These are phyloP conservation scores for Colletes gigas DNA, from an alignment of 1,140 invertebrate species.

Conservation along the genomic window DNA sequence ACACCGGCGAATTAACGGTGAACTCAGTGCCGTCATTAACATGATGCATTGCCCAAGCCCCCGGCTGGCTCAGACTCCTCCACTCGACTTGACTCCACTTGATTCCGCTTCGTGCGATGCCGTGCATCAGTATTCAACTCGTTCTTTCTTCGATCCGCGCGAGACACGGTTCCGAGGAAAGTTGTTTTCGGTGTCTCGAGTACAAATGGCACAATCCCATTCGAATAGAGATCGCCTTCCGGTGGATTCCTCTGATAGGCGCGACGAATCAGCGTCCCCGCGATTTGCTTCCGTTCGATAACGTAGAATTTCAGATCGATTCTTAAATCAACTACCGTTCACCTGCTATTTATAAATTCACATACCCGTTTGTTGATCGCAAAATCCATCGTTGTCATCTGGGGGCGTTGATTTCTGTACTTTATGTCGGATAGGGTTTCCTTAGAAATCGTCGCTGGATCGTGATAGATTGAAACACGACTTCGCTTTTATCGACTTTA, in stretches of 20 bases:
- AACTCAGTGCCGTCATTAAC: constrained; percentile 65
- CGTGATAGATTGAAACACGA: constrained; percentile 36
- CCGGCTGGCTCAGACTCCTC: constrained; percentile 45
- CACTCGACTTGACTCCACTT: constrained; percentile 54
- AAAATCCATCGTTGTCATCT: neutral
- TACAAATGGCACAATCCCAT: neutral
- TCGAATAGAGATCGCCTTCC: neutral
- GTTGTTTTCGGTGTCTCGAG: neutral
- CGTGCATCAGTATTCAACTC: constrained; percentile 27
- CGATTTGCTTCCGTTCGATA: neutral
- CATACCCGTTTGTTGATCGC: no score
- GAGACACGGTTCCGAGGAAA: constrained; percentile 4
- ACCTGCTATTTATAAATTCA: no score
- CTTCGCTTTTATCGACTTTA: constrained; percentile 38
- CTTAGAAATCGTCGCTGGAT: constrained; percentile 1
- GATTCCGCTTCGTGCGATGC: constrained; percentile 33
- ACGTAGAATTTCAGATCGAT: neutral
- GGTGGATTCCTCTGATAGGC: neutral
- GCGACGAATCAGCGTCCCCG: neutral
- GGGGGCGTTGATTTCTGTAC: no score
- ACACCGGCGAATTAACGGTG: constrained; percentile 65
- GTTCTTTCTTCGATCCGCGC: constrained; percentile 12
- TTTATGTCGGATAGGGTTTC: neutral
- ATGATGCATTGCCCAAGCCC: constrained; percentile 62
- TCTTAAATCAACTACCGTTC: no score